Percentiles rank a stretch among this genome's conserved stretches.
phyloP scores from a whole-genome alignment of 2,888 invertebrate genomes.

The Automeris io region DNA sequence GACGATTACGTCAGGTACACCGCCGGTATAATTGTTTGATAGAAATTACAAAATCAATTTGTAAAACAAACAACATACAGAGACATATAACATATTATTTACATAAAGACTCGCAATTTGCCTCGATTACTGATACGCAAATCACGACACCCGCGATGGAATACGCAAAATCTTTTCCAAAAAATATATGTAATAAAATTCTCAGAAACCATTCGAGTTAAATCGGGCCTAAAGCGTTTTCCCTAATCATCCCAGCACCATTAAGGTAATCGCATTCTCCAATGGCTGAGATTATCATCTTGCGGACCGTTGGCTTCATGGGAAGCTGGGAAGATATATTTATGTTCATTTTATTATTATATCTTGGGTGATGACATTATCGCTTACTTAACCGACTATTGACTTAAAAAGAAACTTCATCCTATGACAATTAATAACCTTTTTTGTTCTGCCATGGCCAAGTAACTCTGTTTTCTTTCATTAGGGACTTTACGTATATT shows the following conservation, averaged over 20 bases:
- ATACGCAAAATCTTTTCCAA: not conserved
- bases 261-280: conserved; percentile 25
- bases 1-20: too few species aligned
- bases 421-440: too few species aligned
- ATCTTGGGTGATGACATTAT: not conserved
- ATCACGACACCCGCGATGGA: not conserved
- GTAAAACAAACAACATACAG: too few species aligned
- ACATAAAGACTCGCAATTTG: too few species aligned
- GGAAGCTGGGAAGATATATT: conserved; percentile 13
- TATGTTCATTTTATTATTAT: not conserved
- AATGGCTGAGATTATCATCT: conserved; percentile 29
- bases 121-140: not conserved
- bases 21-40: too few species aligned
- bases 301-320: conserved; percentile 20
- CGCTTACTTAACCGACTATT: too few species aligned
- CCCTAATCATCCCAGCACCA: conserved; percentile 25
- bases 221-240: conserved; percentile 21
- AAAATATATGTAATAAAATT: conserved; percentile 8
- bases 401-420: not conserved
- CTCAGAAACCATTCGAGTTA: conserved; percentile 17
- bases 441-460: too few species aligned
- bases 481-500: too few species aligned
- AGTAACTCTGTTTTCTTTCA: too few species aligned
- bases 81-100: too few species aligned
- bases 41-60: too few species aligned